A percentile compares a stretch with the other conserved stretches of the same genome.
These are phyloP conservation scores for Sceloporus undulatus DNA, from an alignment of 2,113 vertebrate species.

Conservation along the genomic window DNA sequence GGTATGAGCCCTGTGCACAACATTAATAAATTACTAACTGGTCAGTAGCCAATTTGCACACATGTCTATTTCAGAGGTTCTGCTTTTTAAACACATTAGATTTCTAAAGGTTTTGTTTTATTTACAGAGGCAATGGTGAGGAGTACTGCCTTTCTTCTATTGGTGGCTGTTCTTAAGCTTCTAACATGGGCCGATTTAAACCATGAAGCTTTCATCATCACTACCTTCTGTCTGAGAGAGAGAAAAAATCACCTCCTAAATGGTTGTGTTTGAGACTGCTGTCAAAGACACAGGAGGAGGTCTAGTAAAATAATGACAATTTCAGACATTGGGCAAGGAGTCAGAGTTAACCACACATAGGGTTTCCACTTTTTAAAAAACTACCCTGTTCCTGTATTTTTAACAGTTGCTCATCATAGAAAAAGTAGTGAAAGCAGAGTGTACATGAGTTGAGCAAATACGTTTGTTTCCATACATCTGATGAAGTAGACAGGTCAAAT, in stretches of 20 bases:
- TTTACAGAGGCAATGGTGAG: neutral
- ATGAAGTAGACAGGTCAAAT: no score
- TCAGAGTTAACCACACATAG: neutral
- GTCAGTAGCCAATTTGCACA: slow-evolving; percentile 3
- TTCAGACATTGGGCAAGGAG: neutral
- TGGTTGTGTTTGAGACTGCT: neutral
- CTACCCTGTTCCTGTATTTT: neutral
- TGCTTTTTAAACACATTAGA: neutral
- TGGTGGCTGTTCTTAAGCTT: neutral
- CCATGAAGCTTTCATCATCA: neutral
- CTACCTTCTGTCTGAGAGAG: neutral
- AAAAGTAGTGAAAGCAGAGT: no score
- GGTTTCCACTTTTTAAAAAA: neutral
- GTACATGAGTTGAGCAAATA: no score
- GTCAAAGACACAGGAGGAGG: neutral
- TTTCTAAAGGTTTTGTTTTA: neutral
- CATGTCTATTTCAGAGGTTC: neutral
- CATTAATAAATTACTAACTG: neutral
- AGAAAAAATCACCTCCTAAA: neutral
- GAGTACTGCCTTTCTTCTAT: neutral
- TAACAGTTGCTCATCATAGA: neutral
- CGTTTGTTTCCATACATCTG: no score
- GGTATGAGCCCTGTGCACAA: neutral
- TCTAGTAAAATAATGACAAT: neutral
- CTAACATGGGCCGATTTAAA: neutral